phyloP scores from a whole-genome alignment of 2,113 vertebrate species.

The Geococcyx californianus region DNA sequence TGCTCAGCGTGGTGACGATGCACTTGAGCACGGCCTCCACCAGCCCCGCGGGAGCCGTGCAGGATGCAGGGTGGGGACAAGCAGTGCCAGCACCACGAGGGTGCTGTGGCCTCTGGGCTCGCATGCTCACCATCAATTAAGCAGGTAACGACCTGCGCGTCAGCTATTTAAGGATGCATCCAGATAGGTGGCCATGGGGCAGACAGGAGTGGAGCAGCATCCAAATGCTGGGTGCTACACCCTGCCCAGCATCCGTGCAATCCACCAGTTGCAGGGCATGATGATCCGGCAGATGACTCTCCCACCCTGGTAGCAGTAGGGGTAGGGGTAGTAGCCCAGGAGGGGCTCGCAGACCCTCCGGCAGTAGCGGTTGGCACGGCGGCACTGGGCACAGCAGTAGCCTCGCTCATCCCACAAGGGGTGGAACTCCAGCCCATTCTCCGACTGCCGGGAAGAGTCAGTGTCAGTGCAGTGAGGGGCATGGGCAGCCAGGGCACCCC shows the following conservation, averaged over 20 bases:
- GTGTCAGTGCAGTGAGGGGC: fast-evolving
- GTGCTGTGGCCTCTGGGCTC: neutral
- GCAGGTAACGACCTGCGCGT: neutral
- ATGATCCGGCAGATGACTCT: conserved; percentile 92
- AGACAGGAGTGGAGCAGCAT: neutral
- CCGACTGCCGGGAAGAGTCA: conserved; percentile 78
- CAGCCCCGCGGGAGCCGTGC: neutral
- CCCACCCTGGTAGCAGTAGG: conserved; percentile 95
- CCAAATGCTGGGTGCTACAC: conserved; percentile 67
- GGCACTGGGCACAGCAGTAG: conserved; percentile 92
- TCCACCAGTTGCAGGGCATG: conserved; percentile 99
- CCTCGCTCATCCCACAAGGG: conserved; percentile 88
- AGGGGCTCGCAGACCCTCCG: conserved; percentile 89
- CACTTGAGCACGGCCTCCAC: neutral
- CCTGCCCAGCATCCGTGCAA: conserved; percentile 92
- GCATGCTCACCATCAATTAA: neutral
- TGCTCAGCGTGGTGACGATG: neutral
- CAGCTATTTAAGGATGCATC: neutral
- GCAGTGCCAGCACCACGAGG: fast-evolving
- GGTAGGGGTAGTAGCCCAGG: conserved; percentile 90
- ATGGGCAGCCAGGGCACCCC: fast-evolving
- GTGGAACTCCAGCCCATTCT: conserved; percentile 88
- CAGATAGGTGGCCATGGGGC: fast-evolving
- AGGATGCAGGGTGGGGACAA: neutral
- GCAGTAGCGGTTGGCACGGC: conserved; percentile 89